These are phyloP conservation scores for Ganaspis brasiliensis DNA, from an alignment of 2,888 invertebrate genomes.

Conservation along the genomic window DNA sequence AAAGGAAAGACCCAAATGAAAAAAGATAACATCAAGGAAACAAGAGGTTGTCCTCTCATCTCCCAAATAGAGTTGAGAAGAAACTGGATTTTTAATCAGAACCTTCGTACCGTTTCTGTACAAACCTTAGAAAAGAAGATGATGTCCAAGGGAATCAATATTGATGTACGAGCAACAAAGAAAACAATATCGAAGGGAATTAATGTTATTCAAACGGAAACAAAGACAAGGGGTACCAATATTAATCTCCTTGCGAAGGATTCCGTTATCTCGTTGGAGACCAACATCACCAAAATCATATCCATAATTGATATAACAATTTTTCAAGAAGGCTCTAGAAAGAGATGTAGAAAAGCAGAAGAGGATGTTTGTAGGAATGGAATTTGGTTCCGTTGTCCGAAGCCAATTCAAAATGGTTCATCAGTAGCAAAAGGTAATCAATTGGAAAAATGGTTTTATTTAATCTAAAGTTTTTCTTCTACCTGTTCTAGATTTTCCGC, in stretches of 20 bases:
- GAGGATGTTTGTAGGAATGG: not conserved
- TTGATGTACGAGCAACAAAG: slow-evolving; percentile 19
- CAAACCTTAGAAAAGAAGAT: slow-evolving; percentile 38
- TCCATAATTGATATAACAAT: slow-evolving; percentile 13
- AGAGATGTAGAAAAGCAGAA: not conserved
- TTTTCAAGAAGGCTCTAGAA: slow-evolving; percentile 1
- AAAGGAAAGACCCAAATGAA: no score
- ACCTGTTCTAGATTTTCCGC: no score
- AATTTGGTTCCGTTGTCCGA: not conserved
- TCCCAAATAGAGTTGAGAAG: not conserved
- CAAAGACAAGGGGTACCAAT: not conserved
- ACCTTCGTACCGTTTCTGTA: slow-evolving; percentile 30
- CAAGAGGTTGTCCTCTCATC: not conserved
- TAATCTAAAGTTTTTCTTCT: not conserved
- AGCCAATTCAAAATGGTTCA: not conserved
- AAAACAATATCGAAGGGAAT: not conserved
- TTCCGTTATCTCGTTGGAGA: slow-evolving; percentile 32
- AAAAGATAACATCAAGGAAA: no score
- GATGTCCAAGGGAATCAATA: slow-evolving; percentile 44
- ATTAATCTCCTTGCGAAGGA: not conserved
- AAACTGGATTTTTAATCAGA: not conserved
- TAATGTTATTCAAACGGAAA: not conserved
- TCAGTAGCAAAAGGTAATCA: not conserved
- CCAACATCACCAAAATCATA: slow-evolving; percentile 37
- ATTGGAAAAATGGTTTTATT: not conserved